phyloP scores from a whole-genome alignment of 2,797 vertebrate species.

The Ficedula albicollis region DNA sequence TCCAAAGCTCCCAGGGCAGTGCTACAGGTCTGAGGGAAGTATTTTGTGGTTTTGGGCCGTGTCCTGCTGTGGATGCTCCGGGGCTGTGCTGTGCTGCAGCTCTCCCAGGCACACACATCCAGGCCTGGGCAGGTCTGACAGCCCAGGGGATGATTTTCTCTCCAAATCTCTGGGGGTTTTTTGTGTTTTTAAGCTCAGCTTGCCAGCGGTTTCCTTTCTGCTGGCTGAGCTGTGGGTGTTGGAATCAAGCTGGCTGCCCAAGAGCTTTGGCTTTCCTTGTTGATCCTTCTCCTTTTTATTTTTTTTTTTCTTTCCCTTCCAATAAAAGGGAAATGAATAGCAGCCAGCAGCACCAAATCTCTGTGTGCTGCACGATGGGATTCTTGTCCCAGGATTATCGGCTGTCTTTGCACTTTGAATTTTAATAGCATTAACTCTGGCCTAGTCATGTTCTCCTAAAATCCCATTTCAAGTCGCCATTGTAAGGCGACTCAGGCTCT shows the following conservation, averaged over 20 bases:
- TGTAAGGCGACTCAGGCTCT: background rate
- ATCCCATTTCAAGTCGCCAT: background rate
- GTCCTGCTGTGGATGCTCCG: background rate
- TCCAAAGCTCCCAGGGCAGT: fast-evolving
- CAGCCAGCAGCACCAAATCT: background rate
- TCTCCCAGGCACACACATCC: background rate
- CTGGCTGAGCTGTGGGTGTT: background rate
- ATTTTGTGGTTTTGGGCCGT: fast-evolving
- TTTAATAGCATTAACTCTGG: background rate
- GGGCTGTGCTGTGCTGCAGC: background rate
- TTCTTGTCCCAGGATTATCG: background rate
- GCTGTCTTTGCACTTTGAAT: background rate
- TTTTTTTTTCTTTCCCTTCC: fast-evolving
- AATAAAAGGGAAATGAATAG: background rate
- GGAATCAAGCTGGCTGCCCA: background rate
- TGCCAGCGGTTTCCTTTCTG: fast-evolving
- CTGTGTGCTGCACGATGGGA: background rate
- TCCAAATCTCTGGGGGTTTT: background rate
- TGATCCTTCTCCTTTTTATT: background rate
- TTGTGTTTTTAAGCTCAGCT: fast-evolving
- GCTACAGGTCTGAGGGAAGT: background rate
- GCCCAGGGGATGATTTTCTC: background rate
- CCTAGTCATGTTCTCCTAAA: background rate
- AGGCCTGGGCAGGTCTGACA: background rate
- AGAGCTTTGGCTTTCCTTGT: background rate